Evolutionary conservation across 2,113 vertebrate genomes (phyloP).

Genomic region (Barbus barbus): DNA sequence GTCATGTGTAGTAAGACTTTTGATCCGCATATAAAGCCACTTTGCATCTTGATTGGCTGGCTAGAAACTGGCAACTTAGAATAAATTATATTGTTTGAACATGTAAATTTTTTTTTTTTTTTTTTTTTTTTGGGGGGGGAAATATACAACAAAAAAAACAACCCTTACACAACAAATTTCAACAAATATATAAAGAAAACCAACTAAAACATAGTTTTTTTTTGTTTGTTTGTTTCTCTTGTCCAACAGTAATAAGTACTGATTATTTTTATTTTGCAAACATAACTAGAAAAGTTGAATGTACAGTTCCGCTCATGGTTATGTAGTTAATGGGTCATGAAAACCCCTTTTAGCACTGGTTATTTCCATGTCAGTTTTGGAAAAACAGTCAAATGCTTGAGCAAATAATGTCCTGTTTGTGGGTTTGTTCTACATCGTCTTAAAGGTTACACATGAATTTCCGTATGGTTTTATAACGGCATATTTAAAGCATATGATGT

Average conservation of each 20-base stretch:
- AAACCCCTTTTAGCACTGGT: background rate
- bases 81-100: too few relatives aligned
- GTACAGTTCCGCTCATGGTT: too few relatives aligned
- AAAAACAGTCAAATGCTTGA: background rate
- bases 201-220: too few relatives aligned
- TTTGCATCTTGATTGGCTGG: too few relatives aligned
- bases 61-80: too few relatives aligned
- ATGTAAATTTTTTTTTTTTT: too few relatives aligned
- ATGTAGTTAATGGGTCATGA: background rate
- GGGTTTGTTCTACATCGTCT: background rate
- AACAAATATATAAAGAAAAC: too few relatives aligned
- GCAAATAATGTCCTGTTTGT: background rate
- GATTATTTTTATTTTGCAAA: too few relatives aligned
- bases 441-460: background rate
- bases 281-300: too few relatives aligned
- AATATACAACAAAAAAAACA: background rate
- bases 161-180: too few relatives aligned
- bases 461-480: background rate
- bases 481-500: background rate
- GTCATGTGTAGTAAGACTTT: background rate
- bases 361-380: background rate
- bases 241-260: too few relatives aligned
- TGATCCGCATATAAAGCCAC: background rate
- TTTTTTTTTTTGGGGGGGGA: background rate
- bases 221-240: too few relatives aligned